Evolutionary conservation across 2,113 vertebrate genomes (phyloP), one percentile per base, ranked within the genome.

Genomic region (Larimichthys crocea): DNA sequence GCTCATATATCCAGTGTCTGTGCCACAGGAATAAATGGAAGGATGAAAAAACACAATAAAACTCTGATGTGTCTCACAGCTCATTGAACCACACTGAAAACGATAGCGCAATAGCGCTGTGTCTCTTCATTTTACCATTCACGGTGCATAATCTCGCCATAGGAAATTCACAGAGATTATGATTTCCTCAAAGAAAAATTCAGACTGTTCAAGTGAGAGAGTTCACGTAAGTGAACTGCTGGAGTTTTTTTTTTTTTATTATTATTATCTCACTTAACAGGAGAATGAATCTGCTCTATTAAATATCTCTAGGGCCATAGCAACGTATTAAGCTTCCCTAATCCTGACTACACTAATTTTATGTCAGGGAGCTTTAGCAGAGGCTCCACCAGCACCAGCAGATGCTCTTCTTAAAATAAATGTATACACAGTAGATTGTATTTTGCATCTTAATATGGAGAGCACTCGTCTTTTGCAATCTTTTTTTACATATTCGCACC

Each of bases 271-370:
- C 31, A 72, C 26, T 77, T 46, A 72, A 69, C 40, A 4, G 2
- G 22, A 35, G 49, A 35, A 68, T 60, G 0, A 52, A 69, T 76
- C 14, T 52, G 14, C 64, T 74, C 53, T 22, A 50, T 56, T 60
- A 59, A 70, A 24, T 17, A 64, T 85, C 65, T 85, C 57, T 11
- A 4, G 61, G 50, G 55, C 74, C 44, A 65, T 3, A n/a, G 40
- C 42, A 67, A 72, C 31, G 60, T n/a, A 5, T 71, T 86, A 76
- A 80, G 63, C 76, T 66, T 65, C 40, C 16, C 35, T 69, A 76
- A 83, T 68, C 64, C 35, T 60, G 40, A 80, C 48, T 14, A 44
- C 59, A 83, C 63, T 60, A 2, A n/a, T 74, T 79, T 73, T 29
- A 42, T 74, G 20, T 74, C 29, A 57, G 26, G 12, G 63, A 56